Evolutionary conservation across 1,140 invertebrate genomes (phyloP).

Genomic region (Drosophila pallidifrons): DNA sequence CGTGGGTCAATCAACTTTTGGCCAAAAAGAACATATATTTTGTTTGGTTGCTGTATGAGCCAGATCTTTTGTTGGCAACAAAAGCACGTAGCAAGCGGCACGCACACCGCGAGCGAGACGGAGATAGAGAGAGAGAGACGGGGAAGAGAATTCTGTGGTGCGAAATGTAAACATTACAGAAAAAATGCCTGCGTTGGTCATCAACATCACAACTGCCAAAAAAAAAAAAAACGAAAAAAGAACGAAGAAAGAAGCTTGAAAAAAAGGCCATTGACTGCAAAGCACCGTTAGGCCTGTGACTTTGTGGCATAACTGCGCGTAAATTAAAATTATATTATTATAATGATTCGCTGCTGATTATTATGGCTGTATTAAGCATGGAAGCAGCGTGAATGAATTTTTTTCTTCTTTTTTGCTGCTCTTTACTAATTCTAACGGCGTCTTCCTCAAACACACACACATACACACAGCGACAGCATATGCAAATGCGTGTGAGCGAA

Average conservation of each 20-base stretch:
- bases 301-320: slow-evolving; percentile 50
- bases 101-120: slow-evolving; percentile 16
- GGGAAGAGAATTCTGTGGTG: slow-evolving; percentile 29
- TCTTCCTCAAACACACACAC: slow-evolving; percentile 42
- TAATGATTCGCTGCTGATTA: slow-evolving; percentile 42
- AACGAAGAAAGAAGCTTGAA: neutral
- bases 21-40: slow-evolving; percentile 59
- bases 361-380: slow-evolving; percentile 45
- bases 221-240: slow-evolving; percentile 24
- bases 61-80: slow-evolving; percentile 78
- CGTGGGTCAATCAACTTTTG: slow-evolving; percentile 78
- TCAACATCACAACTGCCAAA: slow-evolving; percentile 31
- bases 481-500: slow-evolving; percentile 55
- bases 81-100: slow-evolving; percentile 60
- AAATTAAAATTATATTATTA: slow-evolving; percentile 62
- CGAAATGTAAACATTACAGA: slow-evolving; percentile 81
- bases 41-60: slow-evolving; percentile 54
- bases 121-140: neutral
- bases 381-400: slow-evolving; percentile 62
- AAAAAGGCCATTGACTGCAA: slow-evolving; percentile 52
- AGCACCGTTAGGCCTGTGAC: slow-evolving; percentile 45
- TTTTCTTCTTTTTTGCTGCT: slow-evolving; percentile 11
- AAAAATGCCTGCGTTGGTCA: slow-evolving; percentile 63
- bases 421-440: slow-evolving; percentile 76
- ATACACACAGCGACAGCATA: slow-evolving; percentile 3